A percentile compares a stretch with the other conserved stretches of the same genome.
Evolutionary conservation across 1,140 invertebrate genomes (phyloP).

Genomic region (Carposina sasakii): DNA sequence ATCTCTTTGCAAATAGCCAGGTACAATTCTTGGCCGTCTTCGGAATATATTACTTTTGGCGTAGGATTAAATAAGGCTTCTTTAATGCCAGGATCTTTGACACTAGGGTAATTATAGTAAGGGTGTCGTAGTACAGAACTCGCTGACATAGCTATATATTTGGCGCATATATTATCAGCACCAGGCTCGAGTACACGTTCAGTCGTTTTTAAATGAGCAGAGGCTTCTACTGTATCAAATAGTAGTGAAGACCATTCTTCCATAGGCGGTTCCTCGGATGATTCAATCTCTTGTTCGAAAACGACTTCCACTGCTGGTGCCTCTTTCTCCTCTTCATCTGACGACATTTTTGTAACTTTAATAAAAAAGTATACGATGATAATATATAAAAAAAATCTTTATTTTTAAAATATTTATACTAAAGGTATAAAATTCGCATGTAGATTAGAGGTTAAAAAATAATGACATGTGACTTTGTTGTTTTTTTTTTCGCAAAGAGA

Average conservation of each 20-base stretch:
- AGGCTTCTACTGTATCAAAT: not conserved
- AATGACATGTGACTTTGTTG: too few relatives aligned
- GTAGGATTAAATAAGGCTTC: conserved; percentile 52
- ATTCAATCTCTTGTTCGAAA: conserved; percentile 19
- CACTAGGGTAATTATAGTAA: conserved; percentile 65
- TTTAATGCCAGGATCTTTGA: conserved; percentile 66
- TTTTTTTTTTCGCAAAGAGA: too few relatives aligned
- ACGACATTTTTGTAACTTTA: conserved; percentile 26
- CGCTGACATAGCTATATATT: conserved; percentile 54
- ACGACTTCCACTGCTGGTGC: conserved; percentile 22
- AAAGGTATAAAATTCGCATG: too few relatives aligned
- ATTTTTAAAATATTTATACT: too few relatives aligned
- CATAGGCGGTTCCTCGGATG: conserved; percentile 42
- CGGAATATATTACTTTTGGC: conserved; percentile 36
- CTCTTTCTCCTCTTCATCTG: conserved; percentile 13
- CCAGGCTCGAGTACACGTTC: conserved; percentile 39
- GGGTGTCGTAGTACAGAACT: conserved; percentile 61
- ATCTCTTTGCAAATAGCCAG: conserved; percentile 47
- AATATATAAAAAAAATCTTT: too few relatives aligned
- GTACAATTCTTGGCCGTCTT: conserved; percentile 57
- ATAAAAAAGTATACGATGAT: too few relatives aligned
- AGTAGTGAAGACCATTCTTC: conserved; percentile 49
- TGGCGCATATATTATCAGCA: conserved; percentile 47
- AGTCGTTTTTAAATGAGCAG: too few relatives aligned
- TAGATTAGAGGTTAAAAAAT: too few relatives aligned